These are phyloP conservation scores for Microchirus variegatus DNA, from an alignment of 2,797 vertebrate genomes.

Conservation along the genomic window DNA sequence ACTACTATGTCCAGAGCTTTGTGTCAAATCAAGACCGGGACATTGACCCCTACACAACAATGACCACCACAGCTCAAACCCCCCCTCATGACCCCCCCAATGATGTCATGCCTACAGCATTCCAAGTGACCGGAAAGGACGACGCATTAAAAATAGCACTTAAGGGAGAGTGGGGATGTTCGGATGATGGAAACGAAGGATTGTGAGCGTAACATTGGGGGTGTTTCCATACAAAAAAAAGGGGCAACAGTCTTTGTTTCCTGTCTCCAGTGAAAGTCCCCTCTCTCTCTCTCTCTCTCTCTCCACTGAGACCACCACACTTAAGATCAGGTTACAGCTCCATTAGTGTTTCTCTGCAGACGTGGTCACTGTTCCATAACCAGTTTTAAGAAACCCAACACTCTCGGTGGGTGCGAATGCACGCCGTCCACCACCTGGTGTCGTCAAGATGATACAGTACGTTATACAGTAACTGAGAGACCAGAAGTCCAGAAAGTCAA, in stretches of 20 bases:
- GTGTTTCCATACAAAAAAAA: background rate
- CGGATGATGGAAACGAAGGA: conserved; percentile 3
- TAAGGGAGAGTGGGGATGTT: conserved; percentile 21
- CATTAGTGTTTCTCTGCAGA: conserved; percentile 64
- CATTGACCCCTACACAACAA: conserved; percentile 19
- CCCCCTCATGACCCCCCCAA: conserved; percentile 33
- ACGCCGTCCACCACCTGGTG: conserved; percentile 61
- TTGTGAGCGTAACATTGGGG: conserved; percentile 25
- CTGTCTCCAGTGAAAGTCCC: conserved; percentile 17
- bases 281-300: background rate
- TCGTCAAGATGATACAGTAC: conserved; percentile 3
- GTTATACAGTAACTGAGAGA: background rate
- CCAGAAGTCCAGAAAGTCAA: conserved; percentile 20
- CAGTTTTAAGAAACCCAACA: conserved; percentile 64
- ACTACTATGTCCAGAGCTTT: conserved; percentile 7
- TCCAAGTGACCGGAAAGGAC: conserved; percentile 51
- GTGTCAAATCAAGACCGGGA: conserved; percentile 21
- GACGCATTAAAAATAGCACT: conserved; percentile 41
- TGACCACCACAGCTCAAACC: conserved; percentile 24
- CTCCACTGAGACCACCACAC: conserved; percentile 51
- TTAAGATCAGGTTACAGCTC: conserved; percentile 66
- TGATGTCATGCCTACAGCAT: conserved; percentile 63
- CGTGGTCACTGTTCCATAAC: conserved; percentile 58
- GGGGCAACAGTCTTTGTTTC: conserved; percentile 8
- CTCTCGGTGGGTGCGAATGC: conserved; percentile 22